Conservation (phyloP, 53 echinoderm and acorn worm genomes). For the Holothuria leucospilota region DNA sequence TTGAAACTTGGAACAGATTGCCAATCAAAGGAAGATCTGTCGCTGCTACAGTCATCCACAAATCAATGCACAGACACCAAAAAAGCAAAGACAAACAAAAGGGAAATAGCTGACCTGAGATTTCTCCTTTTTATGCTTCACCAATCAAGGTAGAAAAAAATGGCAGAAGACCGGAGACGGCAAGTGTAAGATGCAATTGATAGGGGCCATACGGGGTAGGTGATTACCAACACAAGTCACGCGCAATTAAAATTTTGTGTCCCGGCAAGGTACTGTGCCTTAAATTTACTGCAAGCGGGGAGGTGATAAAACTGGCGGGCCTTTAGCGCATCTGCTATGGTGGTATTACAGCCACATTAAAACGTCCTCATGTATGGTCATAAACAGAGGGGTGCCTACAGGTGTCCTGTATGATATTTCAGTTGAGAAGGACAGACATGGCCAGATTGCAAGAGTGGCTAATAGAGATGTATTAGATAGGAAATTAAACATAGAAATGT, state of each 20-base stretch:
- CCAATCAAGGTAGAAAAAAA: background rate
- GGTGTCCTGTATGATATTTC: slow-evolving; percentile 12
- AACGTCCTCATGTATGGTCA: slow-evolving; percentile 30
- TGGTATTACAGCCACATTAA: slow-evolving; percentile 43
- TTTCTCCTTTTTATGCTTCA: background rate
- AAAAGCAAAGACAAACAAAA: no score
- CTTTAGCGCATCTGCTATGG: slow-evolving; percentile 39
- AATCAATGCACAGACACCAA: background rate
- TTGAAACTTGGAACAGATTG: no score
- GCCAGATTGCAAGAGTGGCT: no score
- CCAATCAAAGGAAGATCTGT: slow-evolving; percentile 12
- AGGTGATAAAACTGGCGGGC: slow-evolving; percentile 42
- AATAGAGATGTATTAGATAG: no score
- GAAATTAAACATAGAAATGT: no score
- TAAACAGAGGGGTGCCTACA: slow-evolving; percentile 44
- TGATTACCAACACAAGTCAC: slow-evolving; percentile 35
- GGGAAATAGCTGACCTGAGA: background rate
- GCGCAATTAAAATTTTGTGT: slow-evolving; percentile 37
- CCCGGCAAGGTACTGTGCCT: slow-evolving; percentile 1
- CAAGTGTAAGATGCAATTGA: slow-evolving; percentile 39
- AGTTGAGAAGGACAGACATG: no score
- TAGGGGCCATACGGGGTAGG: slow-evolving; percentile 21
- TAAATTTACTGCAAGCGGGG: slow-evolving; percentile 37
- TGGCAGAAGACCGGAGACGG: background rate
- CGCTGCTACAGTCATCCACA: background rate